Percentiles rank a stretch among this genome's conserved stretches.
phyloP scores from a whole-genome alignment of 2,797 vertebrate genomes.

The Jordanella pulchra region DNA sequence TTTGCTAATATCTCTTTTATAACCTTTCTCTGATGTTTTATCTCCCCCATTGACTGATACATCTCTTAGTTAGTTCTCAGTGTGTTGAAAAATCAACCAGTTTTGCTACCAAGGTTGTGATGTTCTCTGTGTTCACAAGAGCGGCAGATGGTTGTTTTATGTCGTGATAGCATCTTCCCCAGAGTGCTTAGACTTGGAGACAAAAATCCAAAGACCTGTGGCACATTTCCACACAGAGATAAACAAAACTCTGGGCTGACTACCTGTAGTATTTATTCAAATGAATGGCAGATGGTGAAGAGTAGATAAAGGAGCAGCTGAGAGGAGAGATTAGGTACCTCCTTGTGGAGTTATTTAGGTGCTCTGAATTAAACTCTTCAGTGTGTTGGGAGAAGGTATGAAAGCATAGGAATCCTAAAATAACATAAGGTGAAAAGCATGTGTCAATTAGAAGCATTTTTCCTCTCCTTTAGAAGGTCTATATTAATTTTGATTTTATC shows the following conservation, averaged over 20 bases:
- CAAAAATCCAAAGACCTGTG: constrained; percentile 46
- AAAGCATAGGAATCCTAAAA: background rate
- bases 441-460: background rate
- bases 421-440: background rate
- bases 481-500: background rate
- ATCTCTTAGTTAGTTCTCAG: background rate
- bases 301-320: constrained; percentile 47
- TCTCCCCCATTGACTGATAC: background rate
- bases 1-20: background rate
- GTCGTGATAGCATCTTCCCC: constrained; percentile 37
- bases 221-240: constrained; percentile 39
- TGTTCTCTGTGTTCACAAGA: background rate
- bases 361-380: constrained; percentile 38
- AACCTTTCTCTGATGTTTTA: background rate
- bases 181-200: constrained; percentile 35
- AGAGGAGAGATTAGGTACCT: constrained; percentile 47
- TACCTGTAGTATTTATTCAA: constrained; percentile 63
- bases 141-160: constrained; percentile 57
- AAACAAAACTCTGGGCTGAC: constrained; percentile 38
- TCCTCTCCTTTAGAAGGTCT: background rate
- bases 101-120: background rate
- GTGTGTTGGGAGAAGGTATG: constrained; percentile 15
- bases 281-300: constrained; percentile 51
- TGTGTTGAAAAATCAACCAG: background rate
- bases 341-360: constrained; percentile 16